A percentile compares a stretch with the other conserved stretches of the same genome.
phyloP scores from a whole-genome alignment of 2,113 vertebrate species.

The Cebidichthys violaceus region DNA sequence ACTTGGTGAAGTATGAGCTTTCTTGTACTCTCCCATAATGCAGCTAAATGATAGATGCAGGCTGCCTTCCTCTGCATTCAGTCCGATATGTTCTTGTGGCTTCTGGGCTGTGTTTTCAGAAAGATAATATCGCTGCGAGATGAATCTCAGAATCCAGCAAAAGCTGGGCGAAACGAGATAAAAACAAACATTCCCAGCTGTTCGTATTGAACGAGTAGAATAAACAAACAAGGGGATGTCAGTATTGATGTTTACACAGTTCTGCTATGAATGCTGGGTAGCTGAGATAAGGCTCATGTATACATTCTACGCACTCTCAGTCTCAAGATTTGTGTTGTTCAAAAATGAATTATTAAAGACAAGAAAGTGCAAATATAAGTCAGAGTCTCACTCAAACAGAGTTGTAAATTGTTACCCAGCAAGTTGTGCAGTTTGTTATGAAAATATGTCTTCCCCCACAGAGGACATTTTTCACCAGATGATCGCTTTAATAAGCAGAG shows the following conservation, averaged over 20 bases:
- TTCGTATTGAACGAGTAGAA: slow-evolving; percentile 21
- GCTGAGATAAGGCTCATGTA: slow-evolving; percentile 37
- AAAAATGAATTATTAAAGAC: background rate
- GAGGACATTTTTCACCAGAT: background rate
- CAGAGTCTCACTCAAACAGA: background rate
- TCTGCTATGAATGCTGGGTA: slow-evolving; percentile 1
- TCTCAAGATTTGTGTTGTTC: slow-evolving; percentile 4
- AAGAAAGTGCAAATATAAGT: background rate
- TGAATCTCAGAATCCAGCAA: slow-evolving; percentile 40
- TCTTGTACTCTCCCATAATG: slow-evolving; percentile 56
- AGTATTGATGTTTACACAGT: slow-evolving; percentile 50
- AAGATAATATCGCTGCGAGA: slow-evolving; percentile 13
- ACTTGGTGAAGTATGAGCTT: slow-evolving; percentile 93
- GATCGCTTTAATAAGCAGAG: background rate
- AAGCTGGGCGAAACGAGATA: slow-evolving; percentile 40
- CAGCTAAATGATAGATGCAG: slow-evolving; percentile 10
- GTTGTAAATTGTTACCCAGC: background rate
- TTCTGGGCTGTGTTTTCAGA: slow-evolving; percentile 21
- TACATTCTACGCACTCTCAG: slow-evolving; percentile 23
- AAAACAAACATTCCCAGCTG: slow-evolving; percentile 34
- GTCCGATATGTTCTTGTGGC: slow-evolving; percentile 43
- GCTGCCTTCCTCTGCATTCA: slow-evolving; percentile 19
- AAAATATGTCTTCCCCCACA: background rate
- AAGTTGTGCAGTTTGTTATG: background rate
- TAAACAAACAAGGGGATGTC: slow-evolving; percentile 42